Conservation (phyloP, 2,888 invertebrate species). For the Mythimna lalbum region DNA sequence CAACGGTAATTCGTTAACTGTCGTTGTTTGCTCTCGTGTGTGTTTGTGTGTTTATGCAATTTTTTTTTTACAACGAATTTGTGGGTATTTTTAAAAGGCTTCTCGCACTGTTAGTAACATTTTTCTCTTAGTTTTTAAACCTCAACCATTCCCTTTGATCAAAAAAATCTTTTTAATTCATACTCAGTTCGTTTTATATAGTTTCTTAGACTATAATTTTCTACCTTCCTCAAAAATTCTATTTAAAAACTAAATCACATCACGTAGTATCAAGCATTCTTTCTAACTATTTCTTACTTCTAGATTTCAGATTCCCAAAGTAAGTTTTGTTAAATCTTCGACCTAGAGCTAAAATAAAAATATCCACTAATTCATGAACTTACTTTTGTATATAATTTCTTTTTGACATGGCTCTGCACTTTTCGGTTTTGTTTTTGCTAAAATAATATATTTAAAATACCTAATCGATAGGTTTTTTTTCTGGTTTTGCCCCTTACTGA, state of each 20-base stretch:
- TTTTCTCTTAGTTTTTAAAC: slow-evolving; percentile 22
- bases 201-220: neutral
- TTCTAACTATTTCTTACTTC: slow-evolving; percentile 57
- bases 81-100: slow-evolving; percentile 63
- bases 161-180: too few species aligned
- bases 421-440: slow-evolving; percentile 53
- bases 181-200: too few species aligned
- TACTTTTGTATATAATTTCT: slow-evolving; percentile 51
- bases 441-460: slow-evolving; percentile 30
- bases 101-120: neutral
- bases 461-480: slow-evolving; percentile 39
- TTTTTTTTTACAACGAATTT: slow-evolving; percentile 52
- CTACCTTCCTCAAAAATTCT: neutral
- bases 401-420: slow-evolving; percentile 57
- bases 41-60: slow-evolving; percentile 75
- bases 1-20: slow-evolving; percentile 83
- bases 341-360: slow-evolving; percentile 55
- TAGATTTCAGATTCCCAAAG: slow-evolving; percentile 61
- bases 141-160: neutral
- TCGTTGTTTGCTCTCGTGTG: slow-evolving; percentile 75
- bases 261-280: slow-evolving; percentile 32
- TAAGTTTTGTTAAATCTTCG: slow-evolving; percentile 54
- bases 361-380: slow-evolving; percentile 63
- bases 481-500: slow-evolving; percentile 6
- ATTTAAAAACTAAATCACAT: neutral